Evolutionary conservation across 2,888 invertebrate species (phyloP), one percentile per base, ranked within the genome.

Genomic region (Corbicula japonica): DNA sequence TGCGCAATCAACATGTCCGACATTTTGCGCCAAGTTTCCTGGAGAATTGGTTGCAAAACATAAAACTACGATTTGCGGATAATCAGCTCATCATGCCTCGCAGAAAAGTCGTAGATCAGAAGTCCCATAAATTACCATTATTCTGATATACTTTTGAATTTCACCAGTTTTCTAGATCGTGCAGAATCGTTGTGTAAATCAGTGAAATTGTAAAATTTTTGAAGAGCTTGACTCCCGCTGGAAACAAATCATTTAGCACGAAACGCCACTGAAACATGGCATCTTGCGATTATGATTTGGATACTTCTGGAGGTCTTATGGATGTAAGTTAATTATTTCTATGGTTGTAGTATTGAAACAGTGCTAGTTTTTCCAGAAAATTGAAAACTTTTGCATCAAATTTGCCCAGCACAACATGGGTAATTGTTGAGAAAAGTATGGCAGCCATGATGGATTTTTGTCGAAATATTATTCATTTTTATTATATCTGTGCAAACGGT

Each of bases 291-390:
- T 96, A 97, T 92, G 97, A 97, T 94, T 94, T 97, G 88, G 96
- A 96, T 92, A 95, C 96, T 83, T 96, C 96, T 81, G 96, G 97
- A 83, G 96, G 97, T 84, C 95, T 97, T 80, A 97, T 97, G 97
- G 97, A 97, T 95, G 97, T 97, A 94, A 95, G 96, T 72, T 56
- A 54, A 5, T 18, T 6, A 18, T 15, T 50, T n/a, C 48, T 48
- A 6, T 48, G 6, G 5, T 12, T 48, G 6, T 18, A 48, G n/a
- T n/a, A 12, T 6, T n/a, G 21, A n/a, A n/a, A n/a, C n/a, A n/a
- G n/a, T 32, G n/a, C 35, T 34, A 21, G 26, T 15, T 48, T 3
- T 23, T 28, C 4, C 10, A 52, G 26, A 15, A 5, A 30, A 28
- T 52, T 18, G 32, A 10, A 52, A 12, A 15, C 26, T 26, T 26